Conservation (phyloP, 2,797 vertebrate species). For the Halcyon leucocephala region DNA sequence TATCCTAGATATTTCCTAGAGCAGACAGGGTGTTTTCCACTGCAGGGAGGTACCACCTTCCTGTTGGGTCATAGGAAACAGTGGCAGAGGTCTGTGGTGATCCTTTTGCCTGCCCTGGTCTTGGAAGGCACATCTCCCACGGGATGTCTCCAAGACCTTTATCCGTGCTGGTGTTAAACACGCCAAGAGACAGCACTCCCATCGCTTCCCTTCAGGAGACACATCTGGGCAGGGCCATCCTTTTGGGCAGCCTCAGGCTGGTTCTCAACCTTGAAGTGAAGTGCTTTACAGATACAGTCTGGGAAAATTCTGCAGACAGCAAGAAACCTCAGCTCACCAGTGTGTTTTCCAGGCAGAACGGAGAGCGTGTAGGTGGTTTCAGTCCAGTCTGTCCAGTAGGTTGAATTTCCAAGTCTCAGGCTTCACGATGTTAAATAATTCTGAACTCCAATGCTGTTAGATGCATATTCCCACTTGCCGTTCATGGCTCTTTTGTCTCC, state of each 20-base stretch:
- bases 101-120: background rate
- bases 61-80: slow-evolving; percentile 10
- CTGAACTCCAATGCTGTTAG: background rate
- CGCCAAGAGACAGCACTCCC: background rate
- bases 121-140: background rate
- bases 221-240: background rate
- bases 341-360: background rate
- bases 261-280: background rate
- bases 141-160: slow-evolving; percentile 37
- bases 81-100: background rate
- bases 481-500: slow-evolving; percentile 21
- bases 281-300: background rate
- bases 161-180: background rate
- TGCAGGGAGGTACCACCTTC: slow-evolving; percentile 12
- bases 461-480: background rate
- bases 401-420: background rate
- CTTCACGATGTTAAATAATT: background rate
- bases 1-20: background rate
- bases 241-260: background rate
- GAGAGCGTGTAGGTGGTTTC: background rate
- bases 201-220: slow-evolving; percentile 11
- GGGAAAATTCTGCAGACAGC: background rate
- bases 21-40: background rate
- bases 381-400: background rate
- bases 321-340: background rate